Base-by-base conservation (phyloP, 2,797 vertebrate species). In the Alauda arvensis region DNA sequence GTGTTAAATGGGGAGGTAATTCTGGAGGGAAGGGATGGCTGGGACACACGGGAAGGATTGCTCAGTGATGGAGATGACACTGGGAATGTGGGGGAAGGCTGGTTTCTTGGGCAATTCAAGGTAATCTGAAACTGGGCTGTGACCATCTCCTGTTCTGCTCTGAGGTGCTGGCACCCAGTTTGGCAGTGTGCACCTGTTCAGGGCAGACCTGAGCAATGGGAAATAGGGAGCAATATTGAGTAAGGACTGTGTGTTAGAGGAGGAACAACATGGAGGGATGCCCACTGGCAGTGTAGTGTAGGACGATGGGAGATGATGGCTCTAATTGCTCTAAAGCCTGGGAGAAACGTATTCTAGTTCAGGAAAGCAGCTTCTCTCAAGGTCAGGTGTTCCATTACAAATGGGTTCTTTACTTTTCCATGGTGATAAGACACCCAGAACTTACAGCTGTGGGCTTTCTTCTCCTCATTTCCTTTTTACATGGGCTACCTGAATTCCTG, bases 191-290 rank as follows among this genome's bases (percentile, higher is more conserved):
- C 37, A 10, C 10, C 37, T 37, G 37, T 37, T 37, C 37, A 17
- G 31, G 46, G 48, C 23, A n/a, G 39, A 9, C 14, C 19, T 5
- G 4, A 26, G 39, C 48, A 31, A 8, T 29, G 46, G 28, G 53
- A 69, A 57, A 56, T 29, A 3, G 0, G 2, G 37, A 66, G 29
- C 8, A 15, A 2, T 18, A 3, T 1, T 31, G 68, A 39, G 29
- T 14, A 5, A 3, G 10, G 28, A 3, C 18, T 34, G 5, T 19
- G 23, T 8, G 4, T 2, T 3, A 15, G 25, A 81, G 52, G 40
- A 77, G 37, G 48, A 40, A 10, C 61, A 42, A 5, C 3, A 0
- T 4, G 18, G 55, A n/a, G 43, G 10, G 14, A 34, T 60, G 43
- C 21, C 39, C 20, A 2, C 8, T 51, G 46, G 10, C 51, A n/a